Evolutionary conservation across 2,113 vertebrate species (phyloP).

Genomic region (Gorsachius goisagi): DNA sequence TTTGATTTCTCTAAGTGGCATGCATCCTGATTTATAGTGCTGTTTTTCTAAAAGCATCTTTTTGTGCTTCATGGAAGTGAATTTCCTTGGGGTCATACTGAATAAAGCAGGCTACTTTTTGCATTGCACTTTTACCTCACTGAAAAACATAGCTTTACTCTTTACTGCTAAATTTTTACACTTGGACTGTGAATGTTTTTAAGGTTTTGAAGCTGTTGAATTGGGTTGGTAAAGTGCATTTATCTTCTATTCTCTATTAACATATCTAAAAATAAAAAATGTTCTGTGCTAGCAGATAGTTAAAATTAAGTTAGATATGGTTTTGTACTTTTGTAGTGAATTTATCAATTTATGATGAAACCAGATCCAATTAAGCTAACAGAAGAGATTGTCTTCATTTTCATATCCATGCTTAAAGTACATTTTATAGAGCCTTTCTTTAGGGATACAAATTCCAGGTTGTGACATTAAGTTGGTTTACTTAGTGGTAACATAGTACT

Average conservation of each 20-base stretch:
- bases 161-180: neutral
- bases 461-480: neutral
- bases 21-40: neutral
- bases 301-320: neutral
- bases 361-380: neutral
- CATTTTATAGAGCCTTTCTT: neutral
- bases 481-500: neutral
- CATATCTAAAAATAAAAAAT: neutral
- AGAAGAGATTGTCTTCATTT: neutral
- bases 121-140: neutral
- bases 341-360: neutral
- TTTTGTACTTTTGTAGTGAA: neutral
- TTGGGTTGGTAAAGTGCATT: neutral
- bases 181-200: neutral
- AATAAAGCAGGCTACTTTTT: neutral
- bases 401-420: neutral
- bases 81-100: neutral
- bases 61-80: neutral
- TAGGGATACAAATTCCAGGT: neutral
- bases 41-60: neutral
- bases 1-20: neutral
- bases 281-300: neutral
- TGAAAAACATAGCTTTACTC: neutral
- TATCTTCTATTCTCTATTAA: neutral
- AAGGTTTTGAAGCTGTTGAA: neutral